A percentile compares a stretch with the other conserved stretches of the same genome.
Conservation (phyloP, 2,797 vertebrate genomes). For the Perdix hodgsoniae region DNA sequence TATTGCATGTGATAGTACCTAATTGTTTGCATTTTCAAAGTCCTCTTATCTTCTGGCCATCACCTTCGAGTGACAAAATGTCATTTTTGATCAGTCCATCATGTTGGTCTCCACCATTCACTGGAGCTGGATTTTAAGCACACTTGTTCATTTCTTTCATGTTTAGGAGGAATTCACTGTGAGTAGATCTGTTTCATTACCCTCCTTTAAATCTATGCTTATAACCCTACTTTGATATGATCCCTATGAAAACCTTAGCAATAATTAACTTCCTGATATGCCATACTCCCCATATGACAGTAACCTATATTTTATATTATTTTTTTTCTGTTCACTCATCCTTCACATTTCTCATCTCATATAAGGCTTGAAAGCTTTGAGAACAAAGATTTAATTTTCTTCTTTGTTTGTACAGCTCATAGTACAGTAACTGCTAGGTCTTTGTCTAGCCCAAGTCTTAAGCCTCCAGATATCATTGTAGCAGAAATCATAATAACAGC, state of each 20-base stretch:
- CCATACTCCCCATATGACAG: background rate
- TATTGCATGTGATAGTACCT: background rate
- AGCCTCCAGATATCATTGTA: background rate
- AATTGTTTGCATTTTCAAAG: constrained; percentile 14
- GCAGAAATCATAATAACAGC: background rate
- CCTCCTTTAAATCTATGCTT: background rate
- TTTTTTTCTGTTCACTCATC: background rate
- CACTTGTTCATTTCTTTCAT: background rate
- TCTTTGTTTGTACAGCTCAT: background rate
- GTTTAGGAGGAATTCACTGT: background rate
- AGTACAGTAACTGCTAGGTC: background rate
- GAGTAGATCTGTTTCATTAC: background rate
- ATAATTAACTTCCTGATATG: background rate
- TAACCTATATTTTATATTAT: background rate
- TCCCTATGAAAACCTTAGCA: background rate
- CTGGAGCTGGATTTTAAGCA: background rate
- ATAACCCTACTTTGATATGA: background rate
- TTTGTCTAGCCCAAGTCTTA: background rate
- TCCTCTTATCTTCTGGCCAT: background rate
- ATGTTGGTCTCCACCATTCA: background rate
- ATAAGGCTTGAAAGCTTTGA: background rate
- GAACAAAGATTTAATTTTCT: background rate
- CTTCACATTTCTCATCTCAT: background rate
- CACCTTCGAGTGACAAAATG: constrained; percentile 1
- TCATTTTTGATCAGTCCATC: background rate